These are phyloP conservation scores for Ceraclea dissimilis DNA, from an alignment of 2,888 invertebrate species.

Conservation along the genomic window DNA sequence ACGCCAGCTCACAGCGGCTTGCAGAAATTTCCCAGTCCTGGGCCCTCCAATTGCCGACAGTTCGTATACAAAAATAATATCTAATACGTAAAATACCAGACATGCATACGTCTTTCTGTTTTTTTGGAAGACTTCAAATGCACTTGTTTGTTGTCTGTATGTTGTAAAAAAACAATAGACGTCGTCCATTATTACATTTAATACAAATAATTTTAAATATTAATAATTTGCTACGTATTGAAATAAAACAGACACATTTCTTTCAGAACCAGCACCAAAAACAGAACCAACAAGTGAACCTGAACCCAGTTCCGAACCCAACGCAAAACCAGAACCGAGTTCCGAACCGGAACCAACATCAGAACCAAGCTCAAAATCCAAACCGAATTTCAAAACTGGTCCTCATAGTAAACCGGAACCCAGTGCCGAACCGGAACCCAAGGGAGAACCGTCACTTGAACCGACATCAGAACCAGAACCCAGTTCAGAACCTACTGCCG, in stretches of 20 bases:
- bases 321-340: conserved; percentile 37
- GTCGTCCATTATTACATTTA: no score
- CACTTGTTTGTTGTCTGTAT: no score
- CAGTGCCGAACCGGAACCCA: conserved; percentile 38
- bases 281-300: conserved; percentile 36
- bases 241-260: no score
- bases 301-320: conserved; percentile 35
- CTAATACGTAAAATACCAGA: neutral
- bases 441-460: conserved; percentile 39
- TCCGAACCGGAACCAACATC: conserved; percentile 35
- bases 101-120: no score
- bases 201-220: no score
- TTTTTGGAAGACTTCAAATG: no score
- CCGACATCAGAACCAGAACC: conserved; percentile 39
- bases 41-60: conserved; percentile 32
- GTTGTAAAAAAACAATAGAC: no score
- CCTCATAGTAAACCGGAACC: conserved; percentile 34
- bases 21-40: conserved; percentile 70
- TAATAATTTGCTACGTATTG: no score
- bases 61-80: no score
- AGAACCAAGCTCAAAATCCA: conserved; percentile 33
- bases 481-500: conserved; percentile 34
- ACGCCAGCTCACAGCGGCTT: conserved; percentile 59
- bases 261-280: conserved; percentile 29
- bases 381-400: conserved; percentile 36